These are phyloP conservation scores for Macropis europaea DNA, from an alignment of 2,888 invertebrate genomes.

Conservation along the genomic window DNA sequence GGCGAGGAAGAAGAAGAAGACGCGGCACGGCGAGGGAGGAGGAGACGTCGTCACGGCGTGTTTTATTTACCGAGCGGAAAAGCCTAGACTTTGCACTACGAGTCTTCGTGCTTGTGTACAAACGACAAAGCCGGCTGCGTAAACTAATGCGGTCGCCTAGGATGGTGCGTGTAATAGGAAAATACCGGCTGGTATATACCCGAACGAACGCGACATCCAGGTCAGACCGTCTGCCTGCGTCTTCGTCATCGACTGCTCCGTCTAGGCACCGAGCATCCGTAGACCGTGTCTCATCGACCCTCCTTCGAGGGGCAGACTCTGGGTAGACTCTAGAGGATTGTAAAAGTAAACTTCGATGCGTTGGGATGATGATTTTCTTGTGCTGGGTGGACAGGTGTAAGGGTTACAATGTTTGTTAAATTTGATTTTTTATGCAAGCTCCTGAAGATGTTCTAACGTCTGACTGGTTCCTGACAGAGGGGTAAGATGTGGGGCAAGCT, in stretches of 20 bases:
- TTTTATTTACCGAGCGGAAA: constrained; percentile 61
- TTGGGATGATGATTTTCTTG: too few species aligned
- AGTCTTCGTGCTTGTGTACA: constrained; percentile 31
- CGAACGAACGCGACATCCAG: constrained; percentile 53
- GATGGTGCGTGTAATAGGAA: constrained; percentile 12
- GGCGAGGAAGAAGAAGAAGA: constrained; percentile 15
- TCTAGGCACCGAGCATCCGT: constrained; percentile 16
- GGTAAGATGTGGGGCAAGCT: too few species aligned
- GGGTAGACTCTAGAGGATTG: too few species aligned
- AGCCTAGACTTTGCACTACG: constrained; percentile 63
- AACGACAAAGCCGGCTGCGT: constrained; percentile 15
- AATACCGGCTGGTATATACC: constrained; percentile 22
- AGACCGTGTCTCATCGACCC: constrained; percentile 23
- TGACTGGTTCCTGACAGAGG: too few species aligned
- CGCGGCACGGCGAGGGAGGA: neutral
- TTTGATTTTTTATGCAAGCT: too few species aligned
- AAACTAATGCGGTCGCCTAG: neutral
- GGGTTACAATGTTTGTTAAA: too few species aligned
- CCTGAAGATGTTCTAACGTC: too few species aligned
- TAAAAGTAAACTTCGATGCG: too few species aligned
- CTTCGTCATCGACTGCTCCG: constrained; percentile 38
- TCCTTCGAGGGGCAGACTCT: too few species aligned
- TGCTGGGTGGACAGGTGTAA: too few species aligned
- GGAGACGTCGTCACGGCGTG: constrained; percentile 59
- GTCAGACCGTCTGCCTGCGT: constrained; percentile 60